A percentile compares a stretch with the other conserved stretches of the same genome.
These are phyloP conservation scores for Tholera decimalis DNA, from an alignment of 2,888 invertebrate genomes.

Conservation along the genomic window DNA sequence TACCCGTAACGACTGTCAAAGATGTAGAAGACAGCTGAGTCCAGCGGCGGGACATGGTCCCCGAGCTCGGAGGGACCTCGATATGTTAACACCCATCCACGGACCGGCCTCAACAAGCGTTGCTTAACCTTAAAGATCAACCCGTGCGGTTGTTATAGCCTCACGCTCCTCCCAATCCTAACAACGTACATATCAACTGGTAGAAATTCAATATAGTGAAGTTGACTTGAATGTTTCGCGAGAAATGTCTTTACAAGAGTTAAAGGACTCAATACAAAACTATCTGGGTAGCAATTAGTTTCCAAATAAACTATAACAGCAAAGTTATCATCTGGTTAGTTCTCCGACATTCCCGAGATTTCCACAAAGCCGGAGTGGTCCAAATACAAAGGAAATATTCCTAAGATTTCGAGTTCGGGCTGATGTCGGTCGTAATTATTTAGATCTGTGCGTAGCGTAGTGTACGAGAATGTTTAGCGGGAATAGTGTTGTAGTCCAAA, in stretches of 20 bases:
- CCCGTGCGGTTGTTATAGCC: too few species aligned
- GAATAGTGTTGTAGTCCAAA: neutral
- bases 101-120: too few species aligned
- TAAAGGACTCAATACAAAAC: too few species aligned
- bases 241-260: conserved; percentile 3
- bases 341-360: conserved; percentile 12
- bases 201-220: too few species aligned
- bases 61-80: too few species aligned
- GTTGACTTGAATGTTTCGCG: neutral
- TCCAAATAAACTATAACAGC: conserved; percentile 22
- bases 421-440: conserved; percentile 25
- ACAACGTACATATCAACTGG: too few species aligned
- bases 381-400: conserved; percentile 11
- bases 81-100: too few species aligned
- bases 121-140: too few species aligned
- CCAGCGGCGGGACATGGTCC: too few species aligned
- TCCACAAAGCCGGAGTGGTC: conserved; percentile 4
- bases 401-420: conserved; percentile 32
- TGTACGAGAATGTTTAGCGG: neutral
- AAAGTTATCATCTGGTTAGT: conserved; percentile 19
- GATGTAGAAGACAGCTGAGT: too few species aligned
- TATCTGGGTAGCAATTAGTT: conserved; percentile 29
- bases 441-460: neutral
- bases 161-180: too few species aligned
- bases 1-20: too few species aligned